These are phyloP conservation scores for Indicator maculatus DNA, from an alignment of 2,113 vertebrate species.

Conservation along the genomic window DNA sequence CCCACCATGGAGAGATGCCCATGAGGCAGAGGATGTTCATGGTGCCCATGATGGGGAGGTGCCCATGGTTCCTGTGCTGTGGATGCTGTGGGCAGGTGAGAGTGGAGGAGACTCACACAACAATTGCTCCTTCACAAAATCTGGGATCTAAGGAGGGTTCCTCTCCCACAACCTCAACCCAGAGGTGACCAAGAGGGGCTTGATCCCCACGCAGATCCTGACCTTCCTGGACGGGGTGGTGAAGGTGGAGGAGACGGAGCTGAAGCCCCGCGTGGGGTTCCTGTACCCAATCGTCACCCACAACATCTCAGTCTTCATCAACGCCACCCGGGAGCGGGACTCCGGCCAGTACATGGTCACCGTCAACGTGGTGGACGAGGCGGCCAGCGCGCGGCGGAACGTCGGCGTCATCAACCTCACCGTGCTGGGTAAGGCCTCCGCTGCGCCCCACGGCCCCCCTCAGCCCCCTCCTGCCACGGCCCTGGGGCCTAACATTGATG, in stretches of 20 bases:
- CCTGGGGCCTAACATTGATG: accelerated
- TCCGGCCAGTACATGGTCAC: conserved; percentile 85
- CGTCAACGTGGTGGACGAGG: conserved; percentile 76
- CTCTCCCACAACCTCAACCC: background rate
- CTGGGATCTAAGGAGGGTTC: background rate
- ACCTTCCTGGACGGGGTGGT: conserved; percentile 73
- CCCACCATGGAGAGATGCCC: background rate
- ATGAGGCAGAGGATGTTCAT: background rate
- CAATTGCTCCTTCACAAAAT: background rate
- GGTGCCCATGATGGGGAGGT: background rate
- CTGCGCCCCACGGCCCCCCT: accelerated
- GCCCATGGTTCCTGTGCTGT: background rate
- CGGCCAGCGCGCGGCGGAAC: conserved; percentile 53
- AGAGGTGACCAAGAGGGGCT: accelerated
- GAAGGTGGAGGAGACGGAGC: conserved; percentile 72
- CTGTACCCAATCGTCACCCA: conserved; percentile 72
- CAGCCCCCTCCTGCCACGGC: accelerated
- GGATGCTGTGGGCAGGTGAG: background rate
- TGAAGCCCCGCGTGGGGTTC: conserved; percentile 79
- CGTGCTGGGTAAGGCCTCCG: conserved; percentile 79
- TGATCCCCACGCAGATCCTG: conserved; percentile 76
- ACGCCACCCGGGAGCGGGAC: conserved; percentile 83
- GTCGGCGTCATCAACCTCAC: conserved; percentile 74
- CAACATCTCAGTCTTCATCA: conserved; percentile 89
- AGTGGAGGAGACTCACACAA: background rate